A percentile compares a stretch with the other conserved stretches of the same genome.
Evolutionary conservation across 2,113 vertebrate species (phyloP).

Genomic region (Microcebus tavaratra): DNA sequence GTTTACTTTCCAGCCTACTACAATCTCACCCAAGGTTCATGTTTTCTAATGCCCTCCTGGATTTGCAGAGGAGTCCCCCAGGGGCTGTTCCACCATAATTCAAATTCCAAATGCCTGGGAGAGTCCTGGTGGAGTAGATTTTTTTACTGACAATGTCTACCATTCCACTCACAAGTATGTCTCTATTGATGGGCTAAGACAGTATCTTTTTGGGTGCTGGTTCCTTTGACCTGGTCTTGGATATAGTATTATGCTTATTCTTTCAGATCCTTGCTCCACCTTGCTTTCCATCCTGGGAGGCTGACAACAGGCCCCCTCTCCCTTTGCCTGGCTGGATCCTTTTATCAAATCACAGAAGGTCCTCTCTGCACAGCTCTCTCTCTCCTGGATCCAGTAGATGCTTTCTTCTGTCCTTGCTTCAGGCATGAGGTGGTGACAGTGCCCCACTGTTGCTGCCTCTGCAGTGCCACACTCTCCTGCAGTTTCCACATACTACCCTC

Average conservation of each 20-base stretch:
- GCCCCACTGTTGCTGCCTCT: background rate
- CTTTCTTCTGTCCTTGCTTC: background rate
- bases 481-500: background rate
- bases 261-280: background rate
- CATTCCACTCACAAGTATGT: background rate
- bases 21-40: background rate
- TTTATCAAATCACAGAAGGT: background rate
- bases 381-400: background rate
- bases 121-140: background rate
- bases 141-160: background rate
- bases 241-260: background rate
- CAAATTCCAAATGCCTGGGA: background rate
- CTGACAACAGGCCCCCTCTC: background rate
- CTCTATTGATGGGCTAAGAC: background rate
- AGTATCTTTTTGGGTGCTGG: background rate
- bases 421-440: background rate
- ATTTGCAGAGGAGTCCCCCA: background rate
- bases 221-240: background rate
- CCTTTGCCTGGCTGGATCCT: background rate
- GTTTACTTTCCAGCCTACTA: background rate
- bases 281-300: background rate
- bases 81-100: background rate
- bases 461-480: background rate
- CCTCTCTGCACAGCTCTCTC: background rate
- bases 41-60: constrained; percentile 34